Percentiles rank a stretch among this genome's conserved stretches.
Conservation (phyloP, 2,888 invertebrate species). For the Hydraecia micacea region DNA sequence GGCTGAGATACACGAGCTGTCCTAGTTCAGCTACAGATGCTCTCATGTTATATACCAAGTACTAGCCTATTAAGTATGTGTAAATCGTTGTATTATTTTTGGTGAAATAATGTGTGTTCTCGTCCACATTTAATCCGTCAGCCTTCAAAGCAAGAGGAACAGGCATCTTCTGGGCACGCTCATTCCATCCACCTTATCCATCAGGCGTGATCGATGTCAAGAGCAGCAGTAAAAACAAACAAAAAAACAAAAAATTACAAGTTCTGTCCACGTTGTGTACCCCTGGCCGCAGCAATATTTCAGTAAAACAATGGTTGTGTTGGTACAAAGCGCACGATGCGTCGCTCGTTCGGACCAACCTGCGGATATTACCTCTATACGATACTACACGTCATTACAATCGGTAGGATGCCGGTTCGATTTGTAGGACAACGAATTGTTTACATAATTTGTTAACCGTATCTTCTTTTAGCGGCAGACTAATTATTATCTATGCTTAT, state of each 20-base stretch:
- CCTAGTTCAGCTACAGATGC: neutral
- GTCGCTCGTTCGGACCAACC: constrained; percentile 80
- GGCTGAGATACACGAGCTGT: neutral
- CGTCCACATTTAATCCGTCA: neutral
- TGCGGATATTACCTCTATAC: constrained; percentile 78
- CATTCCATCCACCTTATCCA: neutral
- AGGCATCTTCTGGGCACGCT: neutral
- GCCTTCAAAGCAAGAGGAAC: neutral
- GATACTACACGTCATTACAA: constrained; percentile 13
- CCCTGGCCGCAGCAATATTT: constrained; percentile 84
- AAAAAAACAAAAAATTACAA: too few species aligned
- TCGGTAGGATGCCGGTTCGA: constrained; percentile 35
- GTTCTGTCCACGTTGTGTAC: constrained; percentile 62
- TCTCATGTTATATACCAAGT: neutral
- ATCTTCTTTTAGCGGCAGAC: neutral
- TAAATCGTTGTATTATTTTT: neutral
- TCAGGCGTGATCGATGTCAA: neutral
- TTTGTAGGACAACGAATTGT: constrained; percentile 21
- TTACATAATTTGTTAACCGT: neutral
- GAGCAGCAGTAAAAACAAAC: neutral
- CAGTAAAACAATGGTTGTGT: constrained; percentile 84
- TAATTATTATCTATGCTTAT: neutral
- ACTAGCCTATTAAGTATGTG: neutral
- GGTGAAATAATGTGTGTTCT: neutral
- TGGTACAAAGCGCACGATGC: constrained; percentile 74